Evolutionary conservation across 64 coral and sea anemone genomes (phyloP), one percentile per base, ranked within the genome.

Genomic region (Acropora tenuis): DNA sequence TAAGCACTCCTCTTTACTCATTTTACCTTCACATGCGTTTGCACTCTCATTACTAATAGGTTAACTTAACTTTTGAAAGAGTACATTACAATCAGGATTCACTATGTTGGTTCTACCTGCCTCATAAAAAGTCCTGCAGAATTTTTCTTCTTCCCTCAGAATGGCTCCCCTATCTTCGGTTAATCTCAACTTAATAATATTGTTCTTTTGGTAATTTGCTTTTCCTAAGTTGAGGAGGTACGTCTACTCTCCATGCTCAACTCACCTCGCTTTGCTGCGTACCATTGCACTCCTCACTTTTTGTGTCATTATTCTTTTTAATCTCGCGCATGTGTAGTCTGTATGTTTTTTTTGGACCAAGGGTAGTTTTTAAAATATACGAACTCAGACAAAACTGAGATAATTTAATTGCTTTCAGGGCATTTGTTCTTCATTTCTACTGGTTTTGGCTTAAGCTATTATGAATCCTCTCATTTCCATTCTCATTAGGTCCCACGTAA

Each of bases 401-500:
- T 55, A 41, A 48, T 87, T 87, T 72, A 87, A n/a, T 48, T 61
- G 50, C 7, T 40, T 61, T 69, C 41, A 5, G 0, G 72, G 8
- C 16, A 43, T 44, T 69, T 45, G 18, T 73, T 87, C 52, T 10
- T 55, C 52, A 55, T 55, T 55, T 55, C 55, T 73, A 20, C 59
- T 1, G 18, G 17, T 68, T 30, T 55, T 73, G 4, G 41, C 2
- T 55, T 71, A 71, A 41, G 0, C 58, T 16, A 71, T 87, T 68
- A 65, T 87, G 44, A 87, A 87, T 13, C 3, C 16, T 73, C 41
- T 41, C 47, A 87, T 40, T 50, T 87, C 84, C 66, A 55, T 55
- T 73, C 72, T 87, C 41, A 88, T 74, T 1, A 88, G 73, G 47
- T 88, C 68, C 85, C 85, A 88, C 30, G 1, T 49, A 2, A 88